phyloP scores from a whole-genome alignment of 2,797 vertebrate genomes.

The Acipenser transmontanus region DNA sequence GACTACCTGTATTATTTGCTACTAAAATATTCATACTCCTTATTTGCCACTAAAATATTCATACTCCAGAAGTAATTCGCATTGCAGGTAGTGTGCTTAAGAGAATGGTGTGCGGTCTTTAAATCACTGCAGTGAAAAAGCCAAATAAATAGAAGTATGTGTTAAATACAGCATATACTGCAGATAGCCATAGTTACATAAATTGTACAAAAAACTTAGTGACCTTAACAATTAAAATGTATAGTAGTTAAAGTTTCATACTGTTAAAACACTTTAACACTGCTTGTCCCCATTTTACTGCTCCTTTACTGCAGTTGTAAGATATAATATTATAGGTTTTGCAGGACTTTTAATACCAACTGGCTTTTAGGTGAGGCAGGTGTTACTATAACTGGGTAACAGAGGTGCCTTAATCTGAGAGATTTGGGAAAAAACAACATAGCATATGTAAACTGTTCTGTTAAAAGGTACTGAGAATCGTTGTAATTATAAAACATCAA shows the following conservation, averaged over 20 bases:
- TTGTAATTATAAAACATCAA: conserved; percentile 56
- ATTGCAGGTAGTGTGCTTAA: too few species aligned
- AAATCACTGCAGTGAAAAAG: too few species aligned
- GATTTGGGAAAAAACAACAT: conserved; percentile 37
- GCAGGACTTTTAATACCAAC: conserved; percentile 54
- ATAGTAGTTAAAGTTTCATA: conserved; percentile 28
- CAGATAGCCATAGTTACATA: conserved; percentile 1
- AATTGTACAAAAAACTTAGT: conserved; percentile 19
- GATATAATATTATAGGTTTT: conserved; percentile 61
- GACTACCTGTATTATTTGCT: too few species aligned
- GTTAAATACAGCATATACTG: neutral
- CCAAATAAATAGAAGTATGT: neutral
- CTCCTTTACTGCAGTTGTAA: conserved; percentile 61
- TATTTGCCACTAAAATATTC: too few species aligned
- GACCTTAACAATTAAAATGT: conserved; percentile 7
- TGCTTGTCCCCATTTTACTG: conserved; percentile 17
- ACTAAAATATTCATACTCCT: too few species aligned
- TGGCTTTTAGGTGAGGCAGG: conserved; percentile 40
- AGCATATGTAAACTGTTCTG: conserved; percentile 44
- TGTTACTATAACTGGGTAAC: conserved; percentile 44
- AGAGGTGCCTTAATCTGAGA: conserved; percentile 41
- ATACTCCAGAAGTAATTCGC: too few species aligned
- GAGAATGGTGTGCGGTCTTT: too few species aligned
- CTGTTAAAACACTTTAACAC: neutral
- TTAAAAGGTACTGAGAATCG: conserved; percentile 50